These are phyloP conservation scores for Andrena hattorfiana DNA, from an alignment of 2,888 invertebrate species.

Conservation along the genomic window DNA sequence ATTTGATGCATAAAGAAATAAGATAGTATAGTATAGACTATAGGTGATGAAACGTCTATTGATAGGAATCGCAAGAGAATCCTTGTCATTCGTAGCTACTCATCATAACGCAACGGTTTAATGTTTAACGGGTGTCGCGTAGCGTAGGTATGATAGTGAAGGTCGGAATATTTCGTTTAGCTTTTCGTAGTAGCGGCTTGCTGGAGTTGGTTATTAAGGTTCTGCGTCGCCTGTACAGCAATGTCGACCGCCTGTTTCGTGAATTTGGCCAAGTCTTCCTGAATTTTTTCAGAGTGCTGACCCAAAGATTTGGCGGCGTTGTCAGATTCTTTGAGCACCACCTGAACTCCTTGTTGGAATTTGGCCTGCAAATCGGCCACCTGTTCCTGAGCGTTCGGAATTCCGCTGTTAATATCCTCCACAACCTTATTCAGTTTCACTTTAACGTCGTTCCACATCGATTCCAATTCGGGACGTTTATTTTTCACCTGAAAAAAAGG, in stretches of 20 bases:
- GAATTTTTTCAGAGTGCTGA: conserved; percentile 78
- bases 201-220: conserved; percentile 78
- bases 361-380: conserved; percentile 77
- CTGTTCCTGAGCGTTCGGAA: conserved; percentile 80
- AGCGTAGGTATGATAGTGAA: background rate
- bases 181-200: conserved; percentile 64
- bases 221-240: conserved; percentile 79
- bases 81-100: background rate
- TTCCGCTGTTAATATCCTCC: conserved; percentile 77
- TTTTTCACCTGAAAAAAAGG: conserved; percentile 75
- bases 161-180: background rate
- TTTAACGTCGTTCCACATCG: conserved; percentile 76
- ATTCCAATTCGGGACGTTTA: conserved; percentile 81
- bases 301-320: conserved; percentile 77
- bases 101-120: background rate
- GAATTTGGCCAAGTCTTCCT: conserved; percentile 79
- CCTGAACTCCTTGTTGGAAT: conserved; percentile 78
- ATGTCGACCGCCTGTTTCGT: conserved; percentile 81
- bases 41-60: background rate
- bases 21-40: background rate
- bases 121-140: background rate
- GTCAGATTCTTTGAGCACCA: conserved; percentile 78
- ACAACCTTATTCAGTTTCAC: conserved; percentile 75
- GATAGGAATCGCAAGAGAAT: background rate
- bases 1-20: conserved; percentile 9